Evolutionary conservation across 2,113 vertebrate species (phyloP), one percentile per base, ranked within the genome.

Genomic region (Muntiacus muntjak): DNA sequence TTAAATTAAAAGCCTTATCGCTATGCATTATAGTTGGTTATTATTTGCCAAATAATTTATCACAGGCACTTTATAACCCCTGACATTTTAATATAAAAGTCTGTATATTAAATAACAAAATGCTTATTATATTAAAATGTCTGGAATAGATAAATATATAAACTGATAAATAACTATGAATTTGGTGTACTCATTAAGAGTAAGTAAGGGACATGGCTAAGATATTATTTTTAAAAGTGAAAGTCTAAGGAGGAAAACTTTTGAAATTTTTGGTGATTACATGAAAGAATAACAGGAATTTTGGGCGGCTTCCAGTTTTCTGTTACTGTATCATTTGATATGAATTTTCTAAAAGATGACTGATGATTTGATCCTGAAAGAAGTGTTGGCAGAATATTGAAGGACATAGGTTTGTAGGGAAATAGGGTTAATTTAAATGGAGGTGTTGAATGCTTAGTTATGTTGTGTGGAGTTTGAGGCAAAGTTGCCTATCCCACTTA

Each of bases 11-110:
- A 40, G 19, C 19, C 40, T 21, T 82, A 14, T 55, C 82, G 58
- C 23, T 82, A 25, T 64, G 40, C 40, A 45, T 76, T 86, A 21
- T 47, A 50, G 87, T 67, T 87, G 45, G 7, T 92, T 96, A 57
- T 85, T 95, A 71, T 93, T 97, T 95, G 21, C 40, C n/a, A 67
- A 25, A 47, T 43, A 94, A 85, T 96, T 91, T 81, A 36, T 82
- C 81, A 52, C 7, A 84, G 76, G 17, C 7, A 12, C 40, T 33
- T 93, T 40, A 85, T 2, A 94, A 33, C 85, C 40, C 5, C 16
- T 91, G 52, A 23, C 10, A 95, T 94, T 94, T 91, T 74, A 94
- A 87, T 91, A 52, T 90, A 74, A 84, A 97, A 79, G 3, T 97
- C 60, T 28, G 13, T 85, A 85, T 93, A 25, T 95, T 81, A 85